Percentiles rank a stretch among this genome's conserved stretches.
Evolutionary conservation across 2,113 vertebrate genomes (phyloP).

Genomic region (Sula dactylatra): DNA sequence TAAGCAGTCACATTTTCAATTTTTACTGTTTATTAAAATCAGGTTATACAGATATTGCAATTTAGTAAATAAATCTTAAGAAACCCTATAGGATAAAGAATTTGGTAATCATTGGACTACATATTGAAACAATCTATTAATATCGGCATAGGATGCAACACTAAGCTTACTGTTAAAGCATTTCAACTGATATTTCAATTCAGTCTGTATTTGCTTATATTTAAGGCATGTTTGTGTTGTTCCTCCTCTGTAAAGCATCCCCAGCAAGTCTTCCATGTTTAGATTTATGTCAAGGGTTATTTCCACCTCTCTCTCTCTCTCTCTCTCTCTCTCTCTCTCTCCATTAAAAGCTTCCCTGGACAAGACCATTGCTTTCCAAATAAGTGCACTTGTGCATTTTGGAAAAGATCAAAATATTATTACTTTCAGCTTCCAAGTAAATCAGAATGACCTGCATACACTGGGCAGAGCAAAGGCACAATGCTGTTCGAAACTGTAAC

Average conservation of each 20-base stretch:
- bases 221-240: neutral
- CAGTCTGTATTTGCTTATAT: neutral
- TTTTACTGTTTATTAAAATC: neutral
- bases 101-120: neutral
- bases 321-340: neutral
- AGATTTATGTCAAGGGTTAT: neutral
- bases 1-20: neutral
- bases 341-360: neutral
- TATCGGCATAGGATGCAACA: neutral
- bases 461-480: neutral
- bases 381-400: neutral
- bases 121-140: neutral
- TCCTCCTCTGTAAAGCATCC: neutral
- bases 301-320: neutral
- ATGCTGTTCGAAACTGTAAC: accelerated
- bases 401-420: neutral
- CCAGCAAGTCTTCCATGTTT: neutral
- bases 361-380: neutral
- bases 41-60: neutral
- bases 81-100: neutral
- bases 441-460: neutral
- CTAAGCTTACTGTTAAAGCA: neutral
- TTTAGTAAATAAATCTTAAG: neutral
- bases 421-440: neutral
- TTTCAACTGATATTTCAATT: neutral